Base-by-base conservation (phyloP, 2,113 vertebrate genomes). In the Gadus macrocephalus region DNA sequence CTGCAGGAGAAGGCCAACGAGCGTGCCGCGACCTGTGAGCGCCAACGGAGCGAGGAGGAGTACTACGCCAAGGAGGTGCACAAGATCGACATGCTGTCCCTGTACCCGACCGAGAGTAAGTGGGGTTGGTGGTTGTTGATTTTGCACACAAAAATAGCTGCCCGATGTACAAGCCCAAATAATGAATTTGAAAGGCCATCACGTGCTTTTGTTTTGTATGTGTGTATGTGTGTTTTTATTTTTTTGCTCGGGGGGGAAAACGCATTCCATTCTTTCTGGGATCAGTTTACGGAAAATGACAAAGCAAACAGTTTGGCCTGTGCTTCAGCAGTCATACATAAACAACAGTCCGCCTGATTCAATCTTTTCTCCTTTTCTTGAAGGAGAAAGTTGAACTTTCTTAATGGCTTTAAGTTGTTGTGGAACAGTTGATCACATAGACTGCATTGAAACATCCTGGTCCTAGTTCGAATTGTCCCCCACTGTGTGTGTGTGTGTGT, bases 41-140 rank as follows among this genome's bases (percentile, higher is more conserved):
- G 94, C 20, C 94, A 98, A 91, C 88, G 94, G 73, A 92, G 94
- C 85, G 93, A 98, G 71, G 93, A 98, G 93, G 95, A 98, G 69
- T 98, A 98, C 65, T 98, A 98, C 53, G 97, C 96, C 78, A 98
- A 98, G 87, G 97, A 98, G 87, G 96, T 98, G 75, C 95, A 98
- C 92, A 98, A 97, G 85, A 92, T 98, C 69, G 96, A 98, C 85
- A 95, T 96, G 95, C 88, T 91, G 80, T 93, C 91, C 4, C 5
- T 91, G 90, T 91, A 86, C 76, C 88, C 93, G 3, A 87, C 94
- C 14, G 96, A 97, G 90, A 98, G 97, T 98, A 91, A 98, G 97
- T 95, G 8, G 56, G 58, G 42, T 49, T 14, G 8, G 12, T 14
- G 8, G 42, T 49, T 49, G 42, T 9, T 9, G 4, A 7, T 35